A percentile compares a stretch with the other conserved stretches of the same genome.
Conservation (phyloP, 2,797 vertebrate species). For the Halcyon smyrnensis region DNA sequence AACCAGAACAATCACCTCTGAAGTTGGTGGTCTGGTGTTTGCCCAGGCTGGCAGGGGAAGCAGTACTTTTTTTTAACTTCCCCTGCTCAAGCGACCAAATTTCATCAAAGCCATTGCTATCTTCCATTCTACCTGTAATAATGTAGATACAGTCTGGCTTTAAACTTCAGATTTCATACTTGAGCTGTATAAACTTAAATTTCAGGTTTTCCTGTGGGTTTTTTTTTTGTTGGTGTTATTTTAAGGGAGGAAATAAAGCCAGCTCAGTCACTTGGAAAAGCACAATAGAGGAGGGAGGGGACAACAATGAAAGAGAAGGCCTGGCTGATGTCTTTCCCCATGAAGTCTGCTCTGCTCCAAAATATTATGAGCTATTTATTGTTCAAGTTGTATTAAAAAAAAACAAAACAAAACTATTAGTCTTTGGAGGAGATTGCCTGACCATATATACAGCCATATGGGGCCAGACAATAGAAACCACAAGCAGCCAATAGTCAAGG, state of each 20-base stretch:
- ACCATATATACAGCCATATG: background rate
- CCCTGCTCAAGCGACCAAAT: background rate
- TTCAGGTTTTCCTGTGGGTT: background rate
- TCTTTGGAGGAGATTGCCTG: background rate
- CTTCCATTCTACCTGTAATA: background rate
- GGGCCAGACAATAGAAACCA: background rate
- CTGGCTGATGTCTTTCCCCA: background rate
- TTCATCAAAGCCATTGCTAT: background rate
- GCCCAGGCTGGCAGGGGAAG: background rate
- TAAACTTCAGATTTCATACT: background rate
- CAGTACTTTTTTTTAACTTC: background rate
- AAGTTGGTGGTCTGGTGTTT: background rate
- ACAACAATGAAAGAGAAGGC: background rate
- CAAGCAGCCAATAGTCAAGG: background rate
- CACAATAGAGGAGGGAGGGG: background rate
- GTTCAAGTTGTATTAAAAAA: conserved; percentile 12
- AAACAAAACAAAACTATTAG: background rate
- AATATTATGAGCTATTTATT: conserved; percentile 38
- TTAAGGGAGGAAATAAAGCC: conserved; percentile 7
- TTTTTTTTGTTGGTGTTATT: background rate
- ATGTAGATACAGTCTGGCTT: background rate
- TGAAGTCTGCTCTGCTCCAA: conserved; percentile 31
- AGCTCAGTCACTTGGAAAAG: conserved; percentile 27
- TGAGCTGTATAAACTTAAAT: background rate
- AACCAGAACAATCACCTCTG: background rate